phyloP scores from a whole-genome alignment of 2,113 vertebrate species.

The Gorsachius goisagi region DNA sequence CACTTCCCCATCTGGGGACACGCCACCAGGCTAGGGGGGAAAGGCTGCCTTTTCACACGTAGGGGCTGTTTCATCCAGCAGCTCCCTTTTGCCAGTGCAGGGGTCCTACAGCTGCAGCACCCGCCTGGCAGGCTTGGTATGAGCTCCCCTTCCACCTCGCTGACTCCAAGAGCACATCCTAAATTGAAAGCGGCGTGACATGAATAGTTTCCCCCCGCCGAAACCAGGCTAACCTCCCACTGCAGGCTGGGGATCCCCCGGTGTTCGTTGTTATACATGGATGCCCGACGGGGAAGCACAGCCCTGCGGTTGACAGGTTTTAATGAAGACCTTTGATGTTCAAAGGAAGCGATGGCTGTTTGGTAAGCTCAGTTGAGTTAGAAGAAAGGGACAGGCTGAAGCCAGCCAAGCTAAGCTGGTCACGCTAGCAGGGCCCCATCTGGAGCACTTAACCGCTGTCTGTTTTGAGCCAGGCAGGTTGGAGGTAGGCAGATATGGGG shows the following conservation, averaged over 20 bases:
- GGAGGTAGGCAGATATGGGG: neutral
- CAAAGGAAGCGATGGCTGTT: neutral
- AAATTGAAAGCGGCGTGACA: constrained; percentile 1
- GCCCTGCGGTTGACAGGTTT: neutral
- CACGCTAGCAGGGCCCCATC: neutral
- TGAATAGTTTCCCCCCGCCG: neutral
- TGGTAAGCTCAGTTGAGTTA: constrained; percentile 4
- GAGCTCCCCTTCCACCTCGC: neutral
- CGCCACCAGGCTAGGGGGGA: neutral
- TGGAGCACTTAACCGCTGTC: constrained; percentile 7
- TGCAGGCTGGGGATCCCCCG: neutral
- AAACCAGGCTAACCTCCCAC: neutral
- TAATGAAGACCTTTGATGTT: constrained; percentile 52
- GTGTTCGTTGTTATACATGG: neutral
- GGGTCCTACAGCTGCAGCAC: neutral
- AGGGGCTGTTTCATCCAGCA: neutral
- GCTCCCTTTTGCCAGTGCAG: neutral
- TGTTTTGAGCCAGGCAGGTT: neutral
- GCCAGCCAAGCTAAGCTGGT: neutral
- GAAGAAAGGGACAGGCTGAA: constrained; percentile 23
- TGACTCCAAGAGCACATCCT: neutral
- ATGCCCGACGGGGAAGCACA: fast-evolving
- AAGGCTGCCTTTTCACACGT: neutral
- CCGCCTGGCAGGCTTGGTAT: neutral
- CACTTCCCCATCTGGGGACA: constrained; percentile 9